Base-by-base conservation (phyloP, 2,888 invertebrate genomes). In the Plagodis pulveraria region DNA sequence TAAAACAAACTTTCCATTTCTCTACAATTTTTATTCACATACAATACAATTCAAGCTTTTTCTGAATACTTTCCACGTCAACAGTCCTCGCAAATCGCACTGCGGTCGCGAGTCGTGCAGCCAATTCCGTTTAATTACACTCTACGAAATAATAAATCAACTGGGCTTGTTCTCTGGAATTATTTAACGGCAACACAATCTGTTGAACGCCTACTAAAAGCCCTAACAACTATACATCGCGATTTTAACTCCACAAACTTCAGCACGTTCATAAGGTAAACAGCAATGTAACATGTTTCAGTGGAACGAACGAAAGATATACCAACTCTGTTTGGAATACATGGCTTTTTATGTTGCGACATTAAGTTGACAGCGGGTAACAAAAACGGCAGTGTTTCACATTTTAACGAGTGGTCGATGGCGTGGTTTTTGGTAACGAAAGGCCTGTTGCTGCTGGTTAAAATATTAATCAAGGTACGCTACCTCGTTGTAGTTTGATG, bases 401-500 rank as follows among this genome's bases (percentile, higher is more conserved):
- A 8, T 10, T 50, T 34, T n/a, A 22, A 12, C 38, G 10, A 38
- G 33, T 33, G 43, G 36, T 53, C 9, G 48, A 43, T 11, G 33
- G 43, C 34, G 9, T 9, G 22, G 62, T 35, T 51, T 56, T 47
- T 11, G 55, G 51, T 48, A 36, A 41, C 49, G 42, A 53, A 56
- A 11, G 59, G 66, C 69, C 65, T 70, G 68, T 69, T 72, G 65
- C 63, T 63, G 22, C 58, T 54, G 63, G 65, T 58, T 78, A 55
- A 76, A 78, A 78, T 76, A 75, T 78, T 76, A 74, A 77, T 71
- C 67, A 72, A 68, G 72, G 67, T 61, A 67, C 67, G 69, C 58
- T 58, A 58, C 49, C 63, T 65, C 65, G 73, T 67, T 73, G 64
- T 67, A 64, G 70, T 74, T 71, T 77, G 74, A 78, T 72, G 76